A percentile compares a stretch with the other conserved stretches of the same genome.
phyloP scores from a whole-genome alignment of 2,888 invertebrate species.

The Chesias legatella region DNA sequence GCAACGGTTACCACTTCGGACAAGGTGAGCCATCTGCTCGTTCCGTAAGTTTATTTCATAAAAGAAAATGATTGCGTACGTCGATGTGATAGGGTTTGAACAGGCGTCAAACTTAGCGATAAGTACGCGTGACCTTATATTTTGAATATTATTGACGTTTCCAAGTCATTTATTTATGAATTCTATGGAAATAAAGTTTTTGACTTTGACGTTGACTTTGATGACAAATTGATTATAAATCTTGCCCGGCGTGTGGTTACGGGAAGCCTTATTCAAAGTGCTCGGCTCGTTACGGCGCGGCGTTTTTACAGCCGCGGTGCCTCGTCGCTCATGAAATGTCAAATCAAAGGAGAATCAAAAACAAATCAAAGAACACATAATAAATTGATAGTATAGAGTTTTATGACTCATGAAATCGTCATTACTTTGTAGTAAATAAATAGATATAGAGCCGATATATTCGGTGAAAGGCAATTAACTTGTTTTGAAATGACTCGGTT shows the following conservation, averaged over 20 bases:
- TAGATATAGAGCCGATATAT: conserved; percentile 32
- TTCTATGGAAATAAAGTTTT: too few species aligned
- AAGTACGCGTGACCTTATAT: too few species aligned
- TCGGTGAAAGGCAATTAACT: background rate
- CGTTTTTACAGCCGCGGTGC: conserved; percentile 33
- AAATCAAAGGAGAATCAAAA: too few species aligned
- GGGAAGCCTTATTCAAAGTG: conserved; percentile 8
- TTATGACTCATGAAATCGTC: conserved; percentile 52
- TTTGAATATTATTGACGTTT: too few species aligned
- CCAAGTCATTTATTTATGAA: too few species aligned
- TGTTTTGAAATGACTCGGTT: background rate
- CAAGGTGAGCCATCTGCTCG: too few species aligned
- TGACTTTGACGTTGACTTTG: background rate
- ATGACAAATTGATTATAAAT: background rate
- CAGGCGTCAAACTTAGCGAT: too few species aligned
- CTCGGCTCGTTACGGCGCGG: conserved; percentile 26
- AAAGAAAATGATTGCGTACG: too few species aligned
- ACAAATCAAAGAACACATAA: conserved; percentile 48
- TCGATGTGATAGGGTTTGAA: too few species aligned
- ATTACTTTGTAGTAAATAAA: conserved; percentile 48
- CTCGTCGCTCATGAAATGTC: conserved; percentile 39
- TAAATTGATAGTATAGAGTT: conserved; percentile 36
- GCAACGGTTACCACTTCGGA: too few species aligned
- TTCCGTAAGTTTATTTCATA: too few species aligned
- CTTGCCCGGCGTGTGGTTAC: conserved; percentile 2